Evolutionary conservation across 2,888 invertebrate species (phyloP).

Genomic region (Tenodera sinensis): DNA sequence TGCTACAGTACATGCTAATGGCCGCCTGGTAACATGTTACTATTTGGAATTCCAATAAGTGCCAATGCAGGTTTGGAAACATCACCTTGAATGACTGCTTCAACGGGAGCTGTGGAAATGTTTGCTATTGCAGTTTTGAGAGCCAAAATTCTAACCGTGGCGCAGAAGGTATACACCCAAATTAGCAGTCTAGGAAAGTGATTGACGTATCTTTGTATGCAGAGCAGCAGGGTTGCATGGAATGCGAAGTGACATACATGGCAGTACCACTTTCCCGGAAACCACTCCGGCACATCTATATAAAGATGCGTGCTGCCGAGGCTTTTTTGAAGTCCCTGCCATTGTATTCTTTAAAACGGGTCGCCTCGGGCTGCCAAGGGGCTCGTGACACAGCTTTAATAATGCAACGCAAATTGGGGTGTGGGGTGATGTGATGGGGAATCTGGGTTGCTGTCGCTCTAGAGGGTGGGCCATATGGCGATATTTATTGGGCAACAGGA

Average conservation of each 20-base stretch:
- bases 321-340: neutral
- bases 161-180: no score
- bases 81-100: no score
- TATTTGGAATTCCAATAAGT: no score
- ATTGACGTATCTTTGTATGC: neutral
- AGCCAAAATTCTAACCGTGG: no score
- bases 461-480: constrained; percentile 5
- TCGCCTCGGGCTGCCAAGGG: neutral
- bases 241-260: neutral
- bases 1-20: no score
- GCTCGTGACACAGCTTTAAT: neutral
- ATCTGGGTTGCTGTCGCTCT: neutral
- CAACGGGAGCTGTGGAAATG: no score
- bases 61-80: no score
- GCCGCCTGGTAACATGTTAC: no score
- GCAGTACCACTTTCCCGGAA: neutral
- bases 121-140: no score
- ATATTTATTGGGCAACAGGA: neutral
- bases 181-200: neutral
- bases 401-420: constrained; percentile 7
- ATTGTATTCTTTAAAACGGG: neutral
- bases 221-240: neutral
- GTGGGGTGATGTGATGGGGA: neutral
- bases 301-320: neutral
- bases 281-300: neutral